Base-by-base conservation (phyloP, 2,113 vertebrate genomes). In the Tragelaphus scriptus region DNA sequence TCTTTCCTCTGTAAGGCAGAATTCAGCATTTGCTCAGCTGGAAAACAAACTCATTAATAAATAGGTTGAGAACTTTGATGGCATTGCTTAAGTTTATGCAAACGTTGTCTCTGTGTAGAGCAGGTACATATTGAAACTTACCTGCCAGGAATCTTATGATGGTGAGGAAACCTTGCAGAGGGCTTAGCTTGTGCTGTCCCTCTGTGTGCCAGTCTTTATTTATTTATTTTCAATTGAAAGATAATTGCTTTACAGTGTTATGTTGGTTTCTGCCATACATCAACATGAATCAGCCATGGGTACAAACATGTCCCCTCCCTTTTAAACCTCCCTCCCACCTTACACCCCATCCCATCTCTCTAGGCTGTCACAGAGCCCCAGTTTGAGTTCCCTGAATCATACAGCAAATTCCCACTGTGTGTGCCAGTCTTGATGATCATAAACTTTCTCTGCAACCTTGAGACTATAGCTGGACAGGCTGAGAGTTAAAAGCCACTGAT, bases 21-120 rank as follows among this genome's bases (percentile, higher is more conserved):
- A 86, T 79, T 95, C 58, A 92, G 19, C 61, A 40, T 92, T 95
- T 86, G 30, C 58, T 79, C 86, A 96, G 65, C 36, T 82, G 94
- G 68, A 96, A 81, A 85, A 89, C 44, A 87, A 97, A 85, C 55
- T 90, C 65, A 63, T 47, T 55, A 86, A 55, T 56, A 95, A 97
- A 32, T 26, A 89, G 59, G 25, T 49, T 95, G 25, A 28, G 75
- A 61, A 55, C 65, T 94, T 88, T 91, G 77, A 88, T 84, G 63
- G 79, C 32, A 8, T 63, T 55, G 49, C 85, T 96, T 36, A 61
- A 88, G n/a, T 91, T 95, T 97, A 88, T 91, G 75, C 75, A 96
- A 82, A 96, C 7, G 7, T 84, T 80, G 14, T 86, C 87, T 93
- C 53, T 93, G 77, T 61, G 44, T 88, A 71, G 55, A 44, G 28